Evolutionary conservation across 2,888 invertebrate genomes (phyloP), one percentile per base, ranked within the genome.

Genomic region (Callimorpha dominula): DNA sequence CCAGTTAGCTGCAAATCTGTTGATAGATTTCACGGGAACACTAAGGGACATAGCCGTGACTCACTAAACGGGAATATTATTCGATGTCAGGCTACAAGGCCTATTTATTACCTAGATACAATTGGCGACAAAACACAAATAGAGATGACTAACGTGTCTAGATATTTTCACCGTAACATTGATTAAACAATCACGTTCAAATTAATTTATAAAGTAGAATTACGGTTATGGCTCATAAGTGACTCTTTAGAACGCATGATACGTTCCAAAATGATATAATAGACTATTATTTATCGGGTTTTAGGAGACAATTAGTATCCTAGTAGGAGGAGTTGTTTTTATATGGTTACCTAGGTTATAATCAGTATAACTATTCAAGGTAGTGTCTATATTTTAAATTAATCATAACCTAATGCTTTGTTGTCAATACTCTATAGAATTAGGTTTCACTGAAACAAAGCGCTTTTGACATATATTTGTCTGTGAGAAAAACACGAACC

Each of bases 91-190:
- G 73, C 77, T 72, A 73, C 50, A 68, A 77, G 76, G 78, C 62
- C 49, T n/a, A 11, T 42, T 54, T 57, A 65, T 31, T 52, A 52
- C 67, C 52, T 52, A 52, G 67, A 72, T 78, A 83, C 81, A 83
- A 83, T 77, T 82, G 81, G 75, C 73, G 83, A 77, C 62, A 70
- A 60, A 40, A 65, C 65, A 52, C 40, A 73, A 76, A 77, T 75
- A 65, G 79, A 68, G n/a, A 68, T 83, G 83, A 83, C 76, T 85
- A 75, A 78, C 50, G 31, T n/a, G 76, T 82, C 81, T 76, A 80
- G 78, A 84, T 78, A 62, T 67, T 46, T 62, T 69, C 49, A 42
- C 40, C n/a, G 57, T 20, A 62, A 63, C 42, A 31, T 40, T 69
- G 50, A 60, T 69, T 63, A 20, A 46, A n/a, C 20, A 49, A 17